Evolutionary conservation across 2,113 vertebrate genomes (phyloP), one percentile per base, ranked within the genome.

Genomic region (Tetrax tetrax): DNA sequence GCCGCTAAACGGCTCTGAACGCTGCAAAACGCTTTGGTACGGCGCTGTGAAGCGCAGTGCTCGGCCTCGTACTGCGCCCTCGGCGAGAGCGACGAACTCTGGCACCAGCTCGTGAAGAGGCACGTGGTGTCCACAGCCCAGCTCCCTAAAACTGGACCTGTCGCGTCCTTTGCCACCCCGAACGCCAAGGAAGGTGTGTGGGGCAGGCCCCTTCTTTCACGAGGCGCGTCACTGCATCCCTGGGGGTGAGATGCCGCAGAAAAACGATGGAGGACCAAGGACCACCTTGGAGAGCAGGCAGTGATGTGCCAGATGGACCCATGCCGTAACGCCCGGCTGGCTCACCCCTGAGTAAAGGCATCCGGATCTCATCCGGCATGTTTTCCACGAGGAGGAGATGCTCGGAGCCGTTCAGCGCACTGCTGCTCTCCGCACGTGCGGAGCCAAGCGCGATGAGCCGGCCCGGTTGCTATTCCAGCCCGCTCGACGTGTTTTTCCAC

Each of bases 341-440:
- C 37, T 25, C 7, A 1, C 50, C 2, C 0, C 0, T 3, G 5
- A 17, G 6, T 23, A n/a, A 60, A 82, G 13, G 38, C 22, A 9
- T 6, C 12, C 0, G 2, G 35, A 85, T 29, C 56, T 48, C 25
- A 35, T 18, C 57, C 1, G 6, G 29, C 7, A 33, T 6, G 25
- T 27, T 75, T 75, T 27, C 88, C 28, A 4, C 3, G 3, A 48
- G 70, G 33, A 79, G 59, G 31, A 72, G 63, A 31, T 48, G 65
- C 82, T 50, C 28, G 0, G 7, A 68, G 1, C 63, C 8, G 11
- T 33, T 31, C 48, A 38, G 61, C 0, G 0, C 29, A 37, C 89
- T 3, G 45, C 33, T 6, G 1, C 54, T 69, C 59, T 61, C 54
- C 0, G 0, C 5, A 4, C 1, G 0, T 1, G 0, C 4, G 2